These are phyloP conservation scores for Cyprinodon diabolis DNA, from an alignment of 2,797 vertebrate species.

Conservation along the genomic window DNA sequence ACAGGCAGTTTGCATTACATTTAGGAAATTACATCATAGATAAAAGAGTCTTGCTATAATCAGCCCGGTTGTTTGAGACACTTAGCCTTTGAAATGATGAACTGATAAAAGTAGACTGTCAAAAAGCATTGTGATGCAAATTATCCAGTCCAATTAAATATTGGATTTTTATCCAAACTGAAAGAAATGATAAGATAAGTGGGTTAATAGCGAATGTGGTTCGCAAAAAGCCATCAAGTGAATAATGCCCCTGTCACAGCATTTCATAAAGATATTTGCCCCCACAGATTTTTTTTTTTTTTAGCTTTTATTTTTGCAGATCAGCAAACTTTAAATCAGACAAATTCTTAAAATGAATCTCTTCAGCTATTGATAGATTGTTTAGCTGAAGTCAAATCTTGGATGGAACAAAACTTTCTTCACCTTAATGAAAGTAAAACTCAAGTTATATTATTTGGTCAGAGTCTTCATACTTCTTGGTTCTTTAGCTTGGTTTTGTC, in stretches of 20 bases:
- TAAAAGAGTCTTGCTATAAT: slow-evolving; percentile 3
- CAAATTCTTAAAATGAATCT: too few relatives aligned
- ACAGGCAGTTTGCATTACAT: not conserved
- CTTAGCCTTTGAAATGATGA: not conserved
- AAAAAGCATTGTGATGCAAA: not conserved
- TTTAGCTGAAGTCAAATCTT: too few relatives aligned
- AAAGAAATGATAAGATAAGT: not conserved
- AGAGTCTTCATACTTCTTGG: too few relatives aligned
- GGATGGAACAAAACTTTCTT: too few relatives aligned
- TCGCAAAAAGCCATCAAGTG: not conserved
- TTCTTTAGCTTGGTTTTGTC: too few relatives aligned
- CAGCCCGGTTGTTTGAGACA: not conserved
- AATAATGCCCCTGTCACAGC: not conserved
- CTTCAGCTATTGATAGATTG: too few relatives aligned
- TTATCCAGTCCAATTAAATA: not conserved
- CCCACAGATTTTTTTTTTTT: not conserved
- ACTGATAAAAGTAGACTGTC: not conserved
- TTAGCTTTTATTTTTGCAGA: not conserved
- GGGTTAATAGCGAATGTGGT: not conserved
- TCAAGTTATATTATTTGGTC: too few relatives aligned
- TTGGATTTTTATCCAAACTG: not conserved
- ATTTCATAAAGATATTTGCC: not conserved
- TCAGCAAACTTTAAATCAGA: not conserved
- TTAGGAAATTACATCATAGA: slow-evolving; percentile 3
- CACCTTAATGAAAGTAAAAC: too few relatives aligned